phyloP scores from a whole-genome alignment of 2,797 vertebrate species.

The Masticophis lateralis region DNA sequence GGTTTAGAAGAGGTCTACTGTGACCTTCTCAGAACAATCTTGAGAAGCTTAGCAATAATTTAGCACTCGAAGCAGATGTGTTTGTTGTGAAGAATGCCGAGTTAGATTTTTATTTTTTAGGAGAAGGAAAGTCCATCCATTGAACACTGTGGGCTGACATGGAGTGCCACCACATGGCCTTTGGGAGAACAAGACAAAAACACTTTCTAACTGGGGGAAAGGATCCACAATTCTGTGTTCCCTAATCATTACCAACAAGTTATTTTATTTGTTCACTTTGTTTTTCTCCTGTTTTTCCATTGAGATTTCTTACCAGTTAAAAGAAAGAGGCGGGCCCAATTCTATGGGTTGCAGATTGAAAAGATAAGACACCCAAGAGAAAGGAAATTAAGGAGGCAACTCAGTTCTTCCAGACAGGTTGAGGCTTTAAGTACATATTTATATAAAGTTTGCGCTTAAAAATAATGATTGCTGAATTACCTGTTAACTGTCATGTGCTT shows the following conservation, averaged over 20 bases:
- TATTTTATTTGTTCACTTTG: not conserved
- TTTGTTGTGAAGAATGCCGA: conserved; percentile 29
- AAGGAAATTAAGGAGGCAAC: not conserved
- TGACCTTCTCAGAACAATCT: not conserved
- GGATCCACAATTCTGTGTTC: not conserved
- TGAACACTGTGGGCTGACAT: conserved; percentile 52
- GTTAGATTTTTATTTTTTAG: not conserved
- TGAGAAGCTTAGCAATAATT: conserved; percentile 4
- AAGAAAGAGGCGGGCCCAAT: not conserved
- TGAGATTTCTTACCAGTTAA: not conserved
- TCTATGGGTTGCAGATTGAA: not conserved
- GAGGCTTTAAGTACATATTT: not conserved
- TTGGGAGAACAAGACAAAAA: conserved; percentile 49
- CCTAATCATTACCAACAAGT: not conserved
- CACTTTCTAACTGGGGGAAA: not conserved
- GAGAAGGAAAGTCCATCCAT: not conserved
- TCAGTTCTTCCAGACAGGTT: not conserved
- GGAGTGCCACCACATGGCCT: conserved; percentile 72
- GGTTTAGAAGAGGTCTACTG: not conserved
- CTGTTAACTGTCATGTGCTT: not conserved
- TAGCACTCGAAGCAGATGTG: conserved; percentile 3
- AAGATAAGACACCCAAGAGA: not conserved
- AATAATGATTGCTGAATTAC: not conserved
- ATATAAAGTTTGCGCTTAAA: not conserved
- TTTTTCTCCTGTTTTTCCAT: not conserved